Percentiles rank a stretch among this genome's conserved stretches.
Conservation (phyloP, 2,888 invertebrate species). For the Lumbricus terrestris region DNA sequence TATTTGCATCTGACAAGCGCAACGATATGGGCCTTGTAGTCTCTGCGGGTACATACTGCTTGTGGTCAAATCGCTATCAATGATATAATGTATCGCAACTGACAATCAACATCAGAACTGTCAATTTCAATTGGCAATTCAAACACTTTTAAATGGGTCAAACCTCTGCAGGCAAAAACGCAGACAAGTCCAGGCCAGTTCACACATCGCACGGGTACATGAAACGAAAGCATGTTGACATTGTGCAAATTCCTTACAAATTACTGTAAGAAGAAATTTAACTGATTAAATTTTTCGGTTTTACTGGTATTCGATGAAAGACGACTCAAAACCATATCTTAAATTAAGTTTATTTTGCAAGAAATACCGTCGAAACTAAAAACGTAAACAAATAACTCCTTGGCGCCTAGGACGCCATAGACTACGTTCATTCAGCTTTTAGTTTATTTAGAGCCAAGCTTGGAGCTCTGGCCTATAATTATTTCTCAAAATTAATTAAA, state of each 20-base stretch:
- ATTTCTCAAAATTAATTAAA: too few species aligned
- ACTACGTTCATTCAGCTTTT: too few species aligned
- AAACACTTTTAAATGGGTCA: background rate
- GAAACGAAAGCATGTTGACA: background rate
- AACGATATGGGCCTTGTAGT: too few species aligned
- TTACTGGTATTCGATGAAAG: background rate
- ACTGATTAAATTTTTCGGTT: background rate
- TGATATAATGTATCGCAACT: background rate
- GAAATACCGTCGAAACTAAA: background rate
- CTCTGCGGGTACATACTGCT: background rate
- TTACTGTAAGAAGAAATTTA: background rate
- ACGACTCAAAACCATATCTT: background rate
- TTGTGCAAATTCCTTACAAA: background rate
- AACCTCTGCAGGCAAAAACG: background rate
- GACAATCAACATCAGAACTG: background rate
- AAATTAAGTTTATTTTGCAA: background rate
- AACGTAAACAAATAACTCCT: background rate
- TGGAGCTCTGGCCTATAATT: too few species aligned
- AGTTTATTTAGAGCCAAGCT: too few species aligned
- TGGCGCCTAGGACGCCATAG: background rate
- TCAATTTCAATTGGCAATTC: background rate
- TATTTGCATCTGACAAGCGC: too few species aligned
- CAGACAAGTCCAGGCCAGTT: slow-evolving; percentile 3
- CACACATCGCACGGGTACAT: background rate
- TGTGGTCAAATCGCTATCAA: background rate